Evolutionary conservation across 2,888 invertebrate species (phyloP).

Genomic region (Phyllotreta cruciferae): DNA sequence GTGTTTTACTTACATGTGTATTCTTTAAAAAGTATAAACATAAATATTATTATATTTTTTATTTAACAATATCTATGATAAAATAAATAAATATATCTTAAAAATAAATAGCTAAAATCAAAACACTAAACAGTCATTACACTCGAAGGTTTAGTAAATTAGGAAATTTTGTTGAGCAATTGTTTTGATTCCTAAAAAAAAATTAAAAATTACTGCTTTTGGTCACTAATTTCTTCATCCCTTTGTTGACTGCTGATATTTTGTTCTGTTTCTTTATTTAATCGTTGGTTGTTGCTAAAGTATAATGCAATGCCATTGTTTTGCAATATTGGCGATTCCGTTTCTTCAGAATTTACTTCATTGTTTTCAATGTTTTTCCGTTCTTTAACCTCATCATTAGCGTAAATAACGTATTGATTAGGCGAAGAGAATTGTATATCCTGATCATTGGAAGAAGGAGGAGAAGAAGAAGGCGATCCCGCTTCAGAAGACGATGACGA

Average conservation of each 20-base stretch:
- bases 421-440: constrained; percentile 33
- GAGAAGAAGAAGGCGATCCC: no score
- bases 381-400: constrained; percentile 26
- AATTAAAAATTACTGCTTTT: constrained; percentile 22
- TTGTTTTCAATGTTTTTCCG: constrained; percentile 30
- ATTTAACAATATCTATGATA: constrained; percentile 21
- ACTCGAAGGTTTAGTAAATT: constrained; percentile 7
- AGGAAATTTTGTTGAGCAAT: constrained; percentile 36
- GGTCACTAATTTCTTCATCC: constrained; percentile 26
- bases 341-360: constrained; percentile 48
- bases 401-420: constrained; percentile 29
- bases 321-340: constrained; percentile 59
- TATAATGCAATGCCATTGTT: constrained; percentile 69
- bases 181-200: constrained; percentile 12
- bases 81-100: constrained; percentile 26
- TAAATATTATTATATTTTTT: constrained; percentile 9
- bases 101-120: constrained; percentile 24
- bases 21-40: neutral
- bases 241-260: constrained; percentile 31
- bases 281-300: constrained; percentile 57
- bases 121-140: constrained; percentile 15
- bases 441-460: constrained; percentile 13
- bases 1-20: neutral
- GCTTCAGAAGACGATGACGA: no score
- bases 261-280: constrained; percentile 38